Base-by-base conservation (phyloP, 2,113 vertebrate species). In the Aythya baeri region DNA sequence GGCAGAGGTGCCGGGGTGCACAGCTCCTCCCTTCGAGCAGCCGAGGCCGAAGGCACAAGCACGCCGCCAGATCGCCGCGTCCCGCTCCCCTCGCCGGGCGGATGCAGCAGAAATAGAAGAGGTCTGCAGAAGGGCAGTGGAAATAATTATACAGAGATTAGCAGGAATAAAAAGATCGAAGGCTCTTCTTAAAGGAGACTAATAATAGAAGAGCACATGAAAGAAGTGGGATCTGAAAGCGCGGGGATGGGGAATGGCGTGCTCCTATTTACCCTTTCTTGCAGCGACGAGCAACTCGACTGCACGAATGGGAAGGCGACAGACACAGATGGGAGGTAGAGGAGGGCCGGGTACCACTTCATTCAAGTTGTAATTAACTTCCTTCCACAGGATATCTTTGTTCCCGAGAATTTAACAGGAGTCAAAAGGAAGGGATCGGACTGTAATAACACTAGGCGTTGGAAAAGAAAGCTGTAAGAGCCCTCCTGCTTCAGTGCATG, bases 131-230 rank as follows among this genome's bases (percentile, higher is more conserved):
- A 93, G 94, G 96, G 91, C 94, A 84, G 15, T 58, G 92, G 81
- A 92, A 93, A 96, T 97, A 93, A 95, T 92, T 94, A 92, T 49
- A 82, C 73, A 9, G 31, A 78, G 88, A 92, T 94, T 79, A 93
- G 66, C 77, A 25, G 80, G 50, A 46, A n/a, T 41, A n/a, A n/a
- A 11, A 36, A 91, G 92, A 94, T 83, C 16, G 88, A 89, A 95
- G 70, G 81, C 85, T 65, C 83, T 83, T 88, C 88, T 76, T 83
- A 65, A 86, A 93, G 67, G 58, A 91, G 67, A 43, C 81, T 93
- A 93, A 93, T 90, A 94, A 97, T 93, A 95, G 96, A 93, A 91
- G 80, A 94, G 81, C 49, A 66, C 66, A 85, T 95, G 50, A 94
- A 96, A 96, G 92, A 58, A 92, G 81, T 11, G 71, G 88, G 83